phyloP scores from a whole-genome alignment of 2,888 invertebrate genomes.

The Pelosia muscerda region DNA sequence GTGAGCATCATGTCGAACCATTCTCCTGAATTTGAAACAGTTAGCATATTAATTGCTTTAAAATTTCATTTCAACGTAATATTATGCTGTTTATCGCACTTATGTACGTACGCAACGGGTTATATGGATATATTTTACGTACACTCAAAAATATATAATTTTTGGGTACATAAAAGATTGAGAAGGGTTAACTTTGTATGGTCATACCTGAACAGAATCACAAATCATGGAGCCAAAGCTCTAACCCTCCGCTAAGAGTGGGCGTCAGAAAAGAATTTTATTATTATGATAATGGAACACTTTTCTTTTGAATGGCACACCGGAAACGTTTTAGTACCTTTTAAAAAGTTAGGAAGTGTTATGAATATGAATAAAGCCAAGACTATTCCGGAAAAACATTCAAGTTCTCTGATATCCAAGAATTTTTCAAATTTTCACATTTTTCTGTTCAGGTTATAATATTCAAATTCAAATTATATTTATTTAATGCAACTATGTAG shows the following conservation, averaged over 20 bases:
- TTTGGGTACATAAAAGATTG: slow-evolving; percentile 52
- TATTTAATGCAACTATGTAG: too few species aligned
- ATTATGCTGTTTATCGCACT: too few species aligned
- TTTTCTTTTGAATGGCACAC: neutral
- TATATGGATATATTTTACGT: neutral
- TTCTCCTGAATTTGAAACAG: too few species aligned
- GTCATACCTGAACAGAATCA: slow-evolving; percentile 44
- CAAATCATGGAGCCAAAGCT: slow-evolving; percentile 36
- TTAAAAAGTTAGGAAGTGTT: slow-evolving; percentile 14
- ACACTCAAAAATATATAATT: slow-evolving; percentile 50
- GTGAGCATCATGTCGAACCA: too few species aligned
- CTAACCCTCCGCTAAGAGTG: neutral
- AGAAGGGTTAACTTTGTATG: slow-evolving; percentile 51
- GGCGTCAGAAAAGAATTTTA: neutral
- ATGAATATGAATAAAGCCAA: slow-evolving; percentile 5
- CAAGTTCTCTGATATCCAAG: neutral
- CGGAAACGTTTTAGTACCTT: slow-evolving; percentile 5
- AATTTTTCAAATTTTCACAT: neutral
- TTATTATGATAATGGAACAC: slow-evolving; percentile 8
- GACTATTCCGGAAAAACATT: neutral
- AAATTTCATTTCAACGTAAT: too few species aligned
- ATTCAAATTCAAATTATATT: too few species aligned
- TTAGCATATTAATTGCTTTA: too few species aligned
- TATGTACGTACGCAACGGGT: neutral
- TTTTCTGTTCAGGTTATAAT: too few species aligned